Base-by-base conservation (phyloP, 1,140 invertebrate species). In the Pseudachorutes palmiensis region DNA sequence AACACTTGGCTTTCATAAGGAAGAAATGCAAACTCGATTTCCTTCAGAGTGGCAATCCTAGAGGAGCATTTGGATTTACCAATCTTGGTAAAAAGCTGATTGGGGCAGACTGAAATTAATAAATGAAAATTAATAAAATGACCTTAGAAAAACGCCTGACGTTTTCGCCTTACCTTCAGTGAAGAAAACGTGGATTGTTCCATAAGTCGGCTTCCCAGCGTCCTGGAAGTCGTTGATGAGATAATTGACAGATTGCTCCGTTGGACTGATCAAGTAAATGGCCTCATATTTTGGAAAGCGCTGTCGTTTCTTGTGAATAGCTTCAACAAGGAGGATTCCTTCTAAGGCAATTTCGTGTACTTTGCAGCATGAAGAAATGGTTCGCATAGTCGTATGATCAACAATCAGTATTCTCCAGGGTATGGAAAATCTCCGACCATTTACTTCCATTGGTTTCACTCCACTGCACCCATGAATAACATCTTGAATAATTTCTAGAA, bases 1-100 rank as follows among this genome's bases (percentile, higher is more conserved):
- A 94, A 99, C 9, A 98, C 93, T 90, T 98, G 95, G 76, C 92
- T 90, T 81, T 99, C 97, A 81, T 98, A 98, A 72, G 97, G 97
- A 76, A 98, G 87, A 83, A 99, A 99, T 76, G 97, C 95, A 81
- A 99, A 97, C 86, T 99, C 99, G 82, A 99, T 97, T 83, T 99
- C 97, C 85, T 98, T 99, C 77, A 98, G 84, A 64, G 95, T 98
- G 86, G 97, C 97, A 79, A 98, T 94, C 83, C 93, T 94, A 83
- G 89, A 92, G 77, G 91, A 92, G 76, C 88, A 88, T 71, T 88
- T 86, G 76, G 94, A 97, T 82, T 98, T 97, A 85, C 92, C 97
- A 76, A 99, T 81, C 81, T 96, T 92, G 84, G 97, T 97, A 83
- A 92, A 92, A 76, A 92, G 82, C 82, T 91, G 88, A 83, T 91